Percentiles rank a stretch among this genome's conserved stretches.
phyloP scores from a whole-genome alignment of 1,140 invertebrate species.

The Calosoma granatense region DNA sequence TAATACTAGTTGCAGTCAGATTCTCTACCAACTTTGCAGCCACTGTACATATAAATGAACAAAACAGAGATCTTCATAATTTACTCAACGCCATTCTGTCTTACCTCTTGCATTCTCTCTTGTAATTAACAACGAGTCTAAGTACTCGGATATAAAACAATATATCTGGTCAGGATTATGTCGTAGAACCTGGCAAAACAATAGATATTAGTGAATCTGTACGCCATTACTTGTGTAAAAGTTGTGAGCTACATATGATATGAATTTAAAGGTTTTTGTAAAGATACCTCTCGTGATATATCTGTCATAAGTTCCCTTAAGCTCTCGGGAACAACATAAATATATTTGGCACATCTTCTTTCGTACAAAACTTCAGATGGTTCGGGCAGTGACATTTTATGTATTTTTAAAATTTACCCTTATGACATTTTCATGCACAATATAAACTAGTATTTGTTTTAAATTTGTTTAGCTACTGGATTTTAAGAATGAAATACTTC shows the following conservation, averaged over 20 bases:
- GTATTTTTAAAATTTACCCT: background rate
- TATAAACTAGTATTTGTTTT: background rate
- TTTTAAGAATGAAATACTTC: no score
- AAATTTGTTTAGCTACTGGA: background rate
- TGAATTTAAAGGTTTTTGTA: background rate
- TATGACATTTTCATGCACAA: background rate
- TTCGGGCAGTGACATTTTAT: background rate
- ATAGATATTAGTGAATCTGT: background rate
- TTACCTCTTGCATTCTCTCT: conserved; percentile 48
- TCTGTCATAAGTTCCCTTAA: conserved; percentile 55
- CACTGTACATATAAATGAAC: no score
- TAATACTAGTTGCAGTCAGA: conserved; percentile 33
- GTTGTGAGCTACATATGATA: no score
- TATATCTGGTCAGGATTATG: conserved; percentile 49
- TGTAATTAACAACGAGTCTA: conserved; percentile 53
- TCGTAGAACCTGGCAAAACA: conserved; percentile 38
- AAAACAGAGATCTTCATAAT: no score
- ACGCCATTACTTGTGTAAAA: no score
- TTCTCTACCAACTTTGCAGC: conserved; percentile 38
- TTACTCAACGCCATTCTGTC: no score
- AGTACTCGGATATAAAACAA: conserved; percentile 56
- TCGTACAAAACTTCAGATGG: conserved; percentile 11
- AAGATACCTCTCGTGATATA: conserved; percentile 50
- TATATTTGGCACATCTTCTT: conserved; percentile 29
- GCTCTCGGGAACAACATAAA: conserved; percentile 45